A percentile compares a stretch with the other conserved stretches of the same genome.
phyloP scores from a whole-genome alignment of 35 echinoderm and acorn worm genomes.

The Apostichopus parvimensis region DNA sequence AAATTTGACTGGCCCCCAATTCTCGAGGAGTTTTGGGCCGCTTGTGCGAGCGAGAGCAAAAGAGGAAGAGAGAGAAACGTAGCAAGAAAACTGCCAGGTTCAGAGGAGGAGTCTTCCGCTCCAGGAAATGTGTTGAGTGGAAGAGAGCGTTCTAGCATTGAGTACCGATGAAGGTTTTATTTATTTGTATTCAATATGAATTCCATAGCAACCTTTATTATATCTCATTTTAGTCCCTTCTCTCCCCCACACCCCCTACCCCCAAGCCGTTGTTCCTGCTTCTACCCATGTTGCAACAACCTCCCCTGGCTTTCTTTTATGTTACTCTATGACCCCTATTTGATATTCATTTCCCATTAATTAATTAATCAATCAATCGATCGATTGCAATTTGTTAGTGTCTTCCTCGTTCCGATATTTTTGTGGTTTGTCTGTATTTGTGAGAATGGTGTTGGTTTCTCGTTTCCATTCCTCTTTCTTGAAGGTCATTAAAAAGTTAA shows the following conservation, averaged over 20 bases:
- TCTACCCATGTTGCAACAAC: neutral
- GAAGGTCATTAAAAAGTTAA: neutral
- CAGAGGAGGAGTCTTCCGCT: neutral
- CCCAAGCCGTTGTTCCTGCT: neutral
- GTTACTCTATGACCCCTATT: neutral
- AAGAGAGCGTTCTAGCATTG: neutral
- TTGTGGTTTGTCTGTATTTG: neutral
- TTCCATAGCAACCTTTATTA: neutral
- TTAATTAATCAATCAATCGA: neutral
- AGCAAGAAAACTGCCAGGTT: neutral
- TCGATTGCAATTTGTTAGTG: neutral
- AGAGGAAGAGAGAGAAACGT: neutral
- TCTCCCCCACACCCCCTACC: neutral
- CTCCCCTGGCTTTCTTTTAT: neutral
- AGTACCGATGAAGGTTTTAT: neutral
- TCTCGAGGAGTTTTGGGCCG: neutral
- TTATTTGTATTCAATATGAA: conserved; percentile 10
- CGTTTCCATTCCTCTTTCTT: neutral
- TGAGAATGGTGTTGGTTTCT: neutral
- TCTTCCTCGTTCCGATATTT: neutral
- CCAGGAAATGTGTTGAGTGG: neutral
- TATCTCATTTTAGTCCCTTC: neutral
- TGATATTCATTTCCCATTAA: neutral
- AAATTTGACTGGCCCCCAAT: neutral
- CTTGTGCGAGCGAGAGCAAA: neutral